Conservation (phyloP, 2,797 vertebrate species). For the Pangasius krempfi region DNA sequence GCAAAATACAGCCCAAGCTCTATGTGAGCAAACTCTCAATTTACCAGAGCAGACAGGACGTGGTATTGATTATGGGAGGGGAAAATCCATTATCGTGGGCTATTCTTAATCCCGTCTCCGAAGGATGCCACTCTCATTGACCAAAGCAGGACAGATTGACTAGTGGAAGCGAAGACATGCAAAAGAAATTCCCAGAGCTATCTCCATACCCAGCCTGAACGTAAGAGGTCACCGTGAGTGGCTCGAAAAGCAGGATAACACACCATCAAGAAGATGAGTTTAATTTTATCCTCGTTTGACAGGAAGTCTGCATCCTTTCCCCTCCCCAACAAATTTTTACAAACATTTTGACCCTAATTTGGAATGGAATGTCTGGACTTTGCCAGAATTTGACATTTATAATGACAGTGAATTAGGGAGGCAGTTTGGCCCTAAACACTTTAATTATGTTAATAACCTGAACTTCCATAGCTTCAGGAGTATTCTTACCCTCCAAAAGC, state of each 20-base stretch:
- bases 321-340: not conserved
- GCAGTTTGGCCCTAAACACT: slow-evolving; percentile 1
- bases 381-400: slow-evolving; percentile 24
- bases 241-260: not conserved
- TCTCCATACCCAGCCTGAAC: not conserved
- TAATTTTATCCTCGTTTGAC: slow-evolving; percentile 3
- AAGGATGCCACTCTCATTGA: slow-evolving; percentile 53
- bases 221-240: not conserved
- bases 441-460: slow-evolving; percentile 20
- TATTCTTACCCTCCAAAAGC: not conserved
- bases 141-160: slow-evolving; percentile 43
- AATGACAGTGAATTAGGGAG: slow-evolving; percentile 17
- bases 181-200: slow-evolving; percentile 21
- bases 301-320: not conserved
- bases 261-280: not conserved
- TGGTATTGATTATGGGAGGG: slow-evolving; percentile 53
- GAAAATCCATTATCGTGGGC: slow-evolving; percentile 55
- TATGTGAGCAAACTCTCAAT: slow-evolving; percentile 36
- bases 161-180: slow-evolving; percentile 42
- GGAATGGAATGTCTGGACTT: slow-evolving; percentile 6
- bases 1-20: slow-evolving; percentile 9
- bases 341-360: slow-evolving; percentile 11
- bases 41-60: slow-evolving; percentile 45
- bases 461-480: not conserved
- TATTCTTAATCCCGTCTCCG: slow-evolving; percentile 51